These are phyloP conservation scores for Crotalus horridus DNA, from an alignment of 2,113 vertebrate genomes.

Conservation along the genomic window DNA sequence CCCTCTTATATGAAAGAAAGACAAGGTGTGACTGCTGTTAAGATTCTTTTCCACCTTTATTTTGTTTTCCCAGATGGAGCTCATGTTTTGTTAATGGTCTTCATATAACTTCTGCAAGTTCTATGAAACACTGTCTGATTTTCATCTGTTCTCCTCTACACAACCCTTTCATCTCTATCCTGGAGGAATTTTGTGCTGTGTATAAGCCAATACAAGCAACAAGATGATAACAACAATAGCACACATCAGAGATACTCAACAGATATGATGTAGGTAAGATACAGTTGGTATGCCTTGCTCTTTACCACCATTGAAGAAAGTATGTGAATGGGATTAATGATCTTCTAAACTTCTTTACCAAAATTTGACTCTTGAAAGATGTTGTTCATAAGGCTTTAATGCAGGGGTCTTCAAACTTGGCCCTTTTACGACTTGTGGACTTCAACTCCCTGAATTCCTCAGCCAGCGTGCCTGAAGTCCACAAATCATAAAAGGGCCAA, in stretches of 20 bases:
- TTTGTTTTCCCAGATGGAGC: not conserved
- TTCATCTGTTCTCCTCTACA: not conserved
- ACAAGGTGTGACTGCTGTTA: not conserved
- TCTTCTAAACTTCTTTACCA: not conserved
- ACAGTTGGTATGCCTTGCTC: not conserved
- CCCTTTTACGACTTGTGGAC: too few species aligned
- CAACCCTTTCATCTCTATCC: not conserved
- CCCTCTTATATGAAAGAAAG: not conserved
- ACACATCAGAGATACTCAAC: not conserved
- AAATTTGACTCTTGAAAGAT: not conserved
- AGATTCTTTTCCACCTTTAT: not conserved
- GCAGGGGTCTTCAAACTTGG: too few species aligned
- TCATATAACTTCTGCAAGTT: not conserved
- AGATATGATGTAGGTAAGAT: not conserved
- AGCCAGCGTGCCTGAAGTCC: too few species aligned
- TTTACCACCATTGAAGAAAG: not conserved
- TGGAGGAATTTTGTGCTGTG: not conserved
- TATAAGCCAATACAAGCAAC: not conserved
- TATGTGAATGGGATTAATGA: not conserved
- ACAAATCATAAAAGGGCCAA: too few species aligned
- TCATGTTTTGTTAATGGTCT: not conserved
- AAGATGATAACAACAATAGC: not conserved
- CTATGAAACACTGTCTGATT: too few species aligned
- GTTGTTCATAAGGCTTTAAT: not conserved
- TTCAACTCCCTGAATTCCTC: too few species aligned